Conservation (phyloP, 1,140 invertebrate genomes). For the Nebria ingens region DNA sequence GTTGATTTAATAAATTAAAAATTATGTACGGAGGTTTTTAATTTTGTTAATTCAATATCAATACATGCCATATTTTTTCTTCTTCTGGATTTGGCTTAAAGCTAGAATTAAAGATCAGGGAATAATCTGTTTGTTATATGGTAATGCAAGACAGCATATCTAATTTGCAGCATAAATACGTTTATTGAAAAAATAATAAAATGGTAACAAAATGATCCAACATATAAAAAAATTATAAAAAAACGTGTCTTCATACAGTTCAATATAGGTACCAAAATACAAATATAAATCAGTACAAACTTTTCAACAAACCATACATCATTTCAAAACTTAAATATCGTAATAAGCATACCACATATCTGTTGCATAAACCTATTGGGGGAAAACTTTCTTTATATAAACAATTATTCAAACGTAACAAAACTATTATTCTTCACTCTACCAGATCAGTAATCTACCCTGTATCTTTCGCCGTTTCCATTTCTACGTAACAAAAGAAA, state of each 20-base stretch:
- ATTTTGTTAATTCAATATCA: no score
- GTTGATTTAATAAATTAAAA: no score
- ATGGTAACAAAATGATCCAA: constrained; percentile 9
- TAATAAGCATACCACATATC: no score
- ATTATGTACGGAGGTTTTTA: no score
- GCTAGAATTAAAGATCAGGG: not conserved
- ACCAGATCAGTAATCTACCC: not conserved
- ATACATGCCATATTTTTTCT: no score
- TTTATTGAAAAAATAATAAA: constrained; percentile 10
- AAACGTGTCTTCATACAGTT: not conserved
- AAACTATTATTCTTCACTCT: not conserved
- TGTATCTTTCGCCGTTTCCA: not conserved
- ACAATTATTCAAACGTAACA: not conserved
- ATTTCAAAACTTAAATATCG: not conserved
- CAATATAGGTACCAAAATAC: not conserved
- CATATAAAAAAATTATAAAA: constrained; percentile 8
- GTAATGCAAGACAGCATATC: not conserved
- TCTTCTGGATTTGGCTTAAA: no score
- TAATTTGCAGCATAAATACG: not conserved
- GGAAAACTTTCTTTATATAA: no score
- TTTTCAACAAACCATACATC: not conserved
- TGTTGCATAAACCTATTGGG: no score
- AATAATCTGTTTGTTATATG: not conserved
- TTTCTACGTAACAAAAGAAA: no score
- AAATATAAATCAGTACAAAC: not conserved